A percentile compares a stretch with the other conserved stretches of the same genome.
phyloP scores from a whole-genome alignment of 2,888 invertebrate genomes.

The Cepaea hortensis region DNA sequence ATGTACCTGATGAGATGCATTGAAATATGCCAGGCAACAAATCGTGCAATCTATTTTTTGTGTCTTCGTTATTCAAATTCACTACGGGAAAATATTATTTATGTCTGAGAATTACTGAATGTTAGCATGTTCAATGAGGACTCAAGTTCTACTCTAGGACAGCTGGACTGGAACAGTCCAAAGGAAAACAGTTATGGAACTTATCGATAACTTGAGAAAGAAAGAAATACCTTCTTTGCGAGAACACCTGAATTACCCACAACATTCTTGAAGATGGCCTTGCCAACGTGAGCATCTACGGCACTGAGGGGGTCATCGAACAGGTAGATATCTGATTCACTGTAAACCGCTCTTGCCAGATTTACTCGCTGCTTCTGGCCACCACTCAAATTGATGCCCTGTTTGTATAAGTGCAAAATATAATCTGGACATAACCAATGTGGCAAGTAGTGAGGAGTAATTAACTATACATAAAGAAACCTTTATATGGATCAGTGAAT shows the following conservation, averaged over 20 bases:
- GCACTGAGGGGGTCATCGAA: slow-evolving; percentile 94
- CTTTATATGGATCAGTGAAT: neutral
- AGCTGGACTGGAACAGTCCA: too few species aligned
- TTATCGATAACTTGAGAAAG: slow-evolving; percentile 9
- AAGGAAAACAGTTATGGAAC: neutral
- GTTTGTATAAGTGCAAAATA: neutral
- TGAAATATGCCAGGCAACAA: too few species aligned
- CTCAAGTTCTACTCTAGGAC: too few species aligned
- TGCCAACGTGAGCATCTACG: slow-evolving; percentile 97
- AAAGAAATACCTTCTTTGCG: slow-evolving; percentile 73
- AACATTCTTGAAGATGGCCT: slow-evolving; percentile 96
- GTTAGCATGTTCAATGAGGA: too few species aligned
- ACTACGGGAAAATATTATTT: too few species aligned
- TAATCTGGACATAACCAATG: neutral
- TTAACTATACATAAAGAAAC: neutral
- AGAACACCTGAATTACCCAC: slow-evolving; percentile 84
- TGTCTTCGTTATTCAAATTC: too few species aligned
- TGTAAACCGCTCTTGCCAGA: slow-evolving; percentile 42
- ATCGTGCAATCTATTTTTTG: too few species aligned
- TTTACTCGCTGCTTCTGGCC: slow-evolving; percentile 44
- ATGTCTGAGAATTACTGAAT: too few species aligned
- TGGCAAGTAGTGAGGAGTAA: neutral
- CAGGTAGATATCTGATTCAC: slow-evolving; percentile 36
- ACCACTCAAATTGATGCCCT: slow-evolving; percentile 45
- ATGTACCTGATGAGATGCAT: too few species aligned